Base-by-base conservation (phyloP, 2,888 invertebrate species). In the Apotomis betuletana region DNA sequence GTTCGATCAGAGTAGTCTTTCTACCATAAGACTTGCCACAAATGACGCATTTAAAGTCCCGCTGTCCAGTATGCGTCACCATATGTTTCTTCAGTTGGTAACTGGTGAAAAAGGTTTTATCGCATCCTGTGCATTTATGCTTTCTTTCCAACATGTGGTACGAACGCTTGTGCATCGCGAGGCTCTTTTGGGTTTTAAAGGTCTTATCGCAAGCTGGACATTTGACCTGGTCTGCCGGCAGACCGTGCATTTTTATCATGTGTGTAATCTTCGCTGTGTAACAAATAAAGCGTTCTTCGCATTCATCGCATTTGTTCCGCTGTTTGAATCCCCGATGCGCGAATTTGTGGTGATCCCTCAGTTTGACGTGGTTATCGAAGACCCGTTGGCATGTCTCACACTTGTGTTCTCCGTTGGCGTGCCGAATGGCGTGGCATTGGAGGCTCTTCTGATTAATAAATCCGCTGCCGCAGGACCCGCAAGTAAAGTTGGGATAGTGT, bases 301-400 rank as follows among this genome's bases (percentile, higher is more conserved):
- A 90, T 44, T 83, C 83, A 0, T 79, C 80, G 51, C 89, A 90
- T 74, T 83, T 86, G 13, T 84, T 82, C 15, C 84, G 77, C n/a
- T 81, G 81, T 27, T 83, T 84, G 3, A 77, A 64, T 0, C 79
- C 78, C 0, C 84, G 72, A 71, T 90, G 93, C 0, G 90, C 88
- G 1, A 87, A 85, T 52, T 87, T 83, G 70, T 90, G 88, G 55
- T 94, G 94, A 0, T 87, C 85, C 60, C 87, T 88, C 67, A 89
- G 81, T 27, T 91, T 90, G 41, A 89, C 82, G 49, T 85, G 83
- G 0, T 89, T 92, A 15, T 91, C 85, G 75, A 94, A 94, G 0
- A 87, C 81, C 77, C 94, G 93, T 0, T 86, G 77, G 72, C 94
- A 94, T 59, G 80, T 84, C 0, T 82, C 81, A 67, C 94, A 94